Conservation (phyloP, 64 coral and sea anemone species). For the Orbicella faveolata region DNA sequence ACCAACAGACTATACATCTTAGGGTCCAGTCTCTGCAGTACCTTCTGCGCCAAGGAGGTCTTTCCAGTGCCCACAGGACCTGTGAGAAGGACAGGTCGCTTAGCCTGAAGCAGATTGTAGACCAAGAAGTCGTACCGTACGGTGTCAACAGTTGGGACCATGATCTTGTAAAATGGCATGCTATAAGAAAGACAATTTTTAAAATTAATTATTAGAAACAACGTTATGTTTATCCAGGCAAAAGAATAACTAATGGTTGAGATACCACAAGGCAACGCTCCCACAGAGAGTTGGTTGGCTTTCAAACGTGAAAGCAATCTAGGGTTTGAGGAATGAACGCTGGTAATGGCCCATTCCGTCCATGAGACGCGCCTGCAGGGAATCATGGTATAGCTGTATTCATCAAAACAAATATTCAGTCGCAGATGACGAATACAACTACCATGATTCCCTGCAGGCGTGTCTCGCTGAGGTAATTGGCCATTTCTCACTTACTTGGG, state of each 20-base stretch:
- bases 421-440: too few relatives aligned
- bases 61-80: constrained; percentile 98
- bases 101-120: constrained; percentile 93
- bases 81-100: constrained; percentile 87
- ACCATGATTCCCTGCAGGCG: too few relatives aligned
- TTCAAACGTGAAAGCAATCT: neutral
- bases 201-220: neutral
- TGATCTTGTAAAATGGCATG: constrained; percentile 98
- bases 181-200: constrained; percentile 16
- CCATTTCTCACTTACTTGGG: constrained; percentile 65
- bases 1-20: constrained; percentile 89
- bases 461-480: neutral
- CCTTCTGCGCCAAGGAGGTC: constrained; percentile 92
- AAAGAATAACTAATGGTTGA: too few relatives aligned
- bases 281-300: neutral
- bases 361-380: too few relatives aligned
- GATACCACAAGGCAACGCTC: neutral
- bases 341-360: too few relatives aligned
- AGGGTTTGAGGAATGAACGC: neutral
- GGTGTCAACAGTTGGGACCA: constrained; percentile 97
- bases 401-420: too few relatives aligned
- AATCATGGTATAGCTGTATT: too few relatives aligned
- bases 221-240: too few relatives aligned
- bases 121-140: constrained; percentile 99
- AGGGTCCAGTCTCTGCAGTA: constrained; percentile 89